These are phyloP conservation scores for Suillia variegata DNA, from an alignment of 2,888 invertebrate genomes.

Conservation along the genomic window DNA sequence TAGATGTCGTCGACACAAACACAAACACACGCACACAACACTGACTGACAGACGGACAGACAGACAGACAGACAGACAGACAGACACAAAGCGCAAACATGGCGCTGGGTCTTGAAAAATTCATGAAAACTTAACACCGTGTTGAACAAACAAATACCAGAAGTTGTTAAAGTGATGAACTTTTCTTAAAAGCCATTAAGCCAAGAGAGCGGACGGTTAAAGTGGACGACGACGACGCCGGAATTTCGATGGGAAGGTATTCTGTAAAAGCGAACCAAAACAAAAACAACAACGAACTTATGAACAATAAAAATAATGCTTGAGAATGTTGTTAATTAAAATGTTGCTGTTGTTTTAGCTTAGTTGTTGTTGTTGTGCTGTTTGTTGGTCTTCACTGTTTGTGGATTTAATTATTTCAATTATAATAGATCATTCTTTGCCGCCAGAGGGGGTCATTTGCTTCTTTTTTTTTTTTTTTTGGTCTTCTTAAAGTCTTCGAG, in stretches of 20 bases:
- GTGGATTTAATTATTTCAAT: too few species aligned
- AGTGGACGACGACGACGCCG: too few species aligned
- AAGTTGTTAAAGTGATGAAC: neutral
- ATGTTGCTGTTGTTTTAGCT: too few species aligned
- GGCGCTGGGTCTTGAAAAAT: constrained; percentile 9
- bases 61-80: neutral
- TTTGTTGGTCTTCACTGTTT: too few species aligned
- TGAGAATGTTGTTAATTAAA: neutral
- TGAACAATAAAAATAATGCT: neutral
- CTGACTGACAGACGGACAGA: neutral
- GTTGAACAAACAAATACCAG: constrained; percentile 7
- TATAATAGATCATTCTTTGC: too few species aligned
- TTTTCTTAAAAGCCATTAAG: neutral
- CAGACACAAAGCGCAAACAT: constrained; percentile 8
- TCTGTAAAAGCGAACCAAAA: neutral
- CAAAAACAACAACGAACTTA: too few species aligned
- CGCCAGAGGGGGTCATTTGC: too few species aligned
- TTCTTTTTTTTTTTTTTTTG: too few species aligned
- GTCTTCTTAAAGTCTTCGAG: too few species aligned
- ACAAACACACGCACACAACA: neutral
- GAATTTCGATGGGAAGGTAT: neutral
- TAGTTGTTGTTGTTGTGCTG: too few species aligned
- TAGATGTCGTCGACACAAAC: neutral
- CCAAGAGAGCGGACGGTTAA: too few species aligned
- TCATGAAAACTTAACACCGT: constrained; percentile 11